Conservation (phyloP, 2,888 invertebrate genomes). For the Meteorus colon region DNA sequence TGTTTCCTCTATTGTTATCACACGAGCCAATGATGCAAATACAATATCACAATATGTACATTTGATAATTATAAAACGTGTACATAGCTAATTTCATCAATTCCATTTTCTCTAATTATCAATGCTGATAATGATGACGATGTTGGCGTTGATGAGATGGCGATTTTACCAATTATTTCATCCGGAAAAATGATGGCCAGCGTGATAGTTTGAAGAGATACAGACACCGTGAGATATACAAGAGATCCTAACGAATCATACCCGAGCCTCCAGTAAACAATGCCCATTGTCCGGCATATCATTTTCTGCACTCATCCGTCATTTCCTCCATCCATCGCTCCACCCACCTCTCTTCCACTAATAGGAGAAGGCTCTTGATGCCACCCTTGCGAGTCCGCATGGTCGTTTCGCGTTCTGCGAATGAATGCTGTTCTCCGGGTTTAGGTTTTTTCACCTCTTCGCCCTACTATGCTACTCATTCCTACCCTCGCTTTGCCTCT, state of each 20-base stretch:
- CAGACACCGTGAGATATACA: conserved; percentile 15
- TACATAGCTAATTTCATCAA: no score
- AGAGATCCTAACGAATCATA: conserved; percentile 58
- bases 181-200: not conserved
- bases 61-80: not conserved
- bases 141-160: no score
- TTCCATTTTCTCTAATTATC: no score
- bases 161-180: not conserved
- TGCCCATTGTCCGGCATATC: conserved; percentile 70
- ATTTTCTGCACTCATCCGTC: conserved; percentile 65
- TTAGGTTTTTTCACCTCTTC: conserved; percentile 41
- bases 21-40: conserved; percentile 20
- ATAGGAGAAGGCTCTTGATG: conserved; percentile 28
- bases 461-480: not conserved
- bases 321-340: conserved; percentile 59
- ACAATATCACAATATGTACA: conserved; percentile 26
- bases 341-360: not conserved
- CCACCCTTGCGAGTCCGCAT: conserved; percentile 45
- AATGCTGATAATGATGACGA: no score
- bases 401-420: conserved; percentile 50
- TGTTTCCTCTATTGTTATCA: conserved; percentile 46
- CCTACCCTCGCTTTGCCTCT: no score
- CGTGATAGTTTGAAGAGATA: not conserved
- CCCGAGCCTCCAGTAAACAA: conserved; percentile 62
- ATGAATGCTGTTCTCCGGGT: conserved; percentile 43